Percentiles rank a stretch among this genome's conserved stretches.
Conservation (phyloP, 2,888 invertebrate species). For the Rugalucina vietnamica region DNA sequence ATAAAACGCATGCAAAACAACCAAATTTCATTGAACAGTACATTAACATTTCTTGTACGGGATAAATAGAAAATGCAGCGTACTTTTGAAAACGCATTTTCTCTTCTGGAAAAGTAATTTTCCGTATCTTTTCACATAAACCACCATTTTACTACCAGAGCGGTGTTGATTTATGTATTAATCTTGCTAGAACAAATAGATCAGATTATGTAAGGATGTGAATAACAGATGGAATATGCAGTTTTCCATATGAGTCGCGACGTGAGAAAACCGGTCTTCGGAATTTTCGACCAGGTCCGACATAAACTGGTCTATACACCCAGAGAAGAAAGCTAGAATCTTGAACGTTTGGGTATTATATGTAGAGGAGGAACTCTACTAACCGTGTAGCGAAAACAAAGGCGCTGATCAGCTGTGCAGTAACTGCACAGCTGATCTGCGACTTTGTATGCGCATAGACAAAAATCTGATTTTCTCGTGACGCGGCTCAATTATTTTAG, state of each 20-base stretch:
- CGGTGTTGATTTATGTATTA: conserved; percentile 2
- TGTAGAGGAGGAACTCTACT: background rate
- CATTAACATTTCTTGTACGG: background rate
- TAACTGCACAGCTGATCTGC: background rate
- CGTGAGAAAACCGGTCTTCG: background rate
- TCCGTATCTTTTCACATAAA: conserved; percentile 5
- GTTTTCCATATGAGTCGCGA: background rate
- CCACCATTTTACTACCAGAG: background rate
- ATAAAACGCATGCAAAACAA: too few species aligned
- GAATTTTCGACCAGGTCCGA: background rate
- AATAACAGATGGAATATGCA: background rate
- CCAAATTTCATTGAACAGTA: background rate
- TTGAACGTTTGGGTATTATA: background rate
- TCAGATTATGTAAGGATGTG: conserved; percentile 2
- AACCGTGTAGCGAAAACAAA: background rate
- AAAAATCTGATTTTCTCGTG: too few species aligned
- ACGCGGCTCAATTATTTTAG: too few species aligned
- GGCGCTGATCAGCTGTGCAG: background rate
- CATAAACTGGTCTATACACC: background rate
- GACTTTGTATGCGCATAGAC: too few species aligned
- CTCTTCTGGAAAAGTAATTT: background rate
- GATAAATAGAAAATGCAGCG: background rate
- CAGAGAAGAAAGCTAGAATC: background rate
- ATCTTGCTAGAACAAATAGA: background rate
- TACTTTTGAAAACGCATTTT: background rate